Conservation (phyloP, 2,113 vertebrate species). For the Leiothrix lutea region DNA sequence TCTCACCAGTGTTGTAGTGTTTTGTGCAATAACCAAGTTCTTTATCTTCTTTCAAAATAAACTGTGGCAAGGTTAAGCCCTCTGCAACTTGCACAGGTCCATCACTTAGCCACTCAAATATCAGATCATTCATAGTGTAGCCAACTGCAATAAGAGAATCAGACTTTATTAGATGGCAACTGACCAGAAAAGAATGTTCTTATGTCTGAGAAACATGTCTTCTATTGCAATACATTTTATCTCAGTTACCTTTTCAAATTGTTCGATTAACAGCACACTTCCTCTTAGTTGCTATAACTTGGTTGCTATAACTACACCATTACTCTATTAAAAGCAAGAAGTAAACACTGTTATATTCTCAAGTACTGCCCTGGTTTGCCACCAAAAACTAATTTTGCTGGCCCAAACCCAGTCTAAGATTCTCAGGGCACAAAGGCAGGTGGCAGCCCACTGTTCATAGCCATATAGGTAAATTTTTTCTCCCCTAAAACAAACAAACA, state of each 20-base stretch:
- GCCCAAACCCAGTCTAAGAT: background rate
- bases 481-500: background rate
- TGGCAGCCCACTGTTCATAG: background rate
- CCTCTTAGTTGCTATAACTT: background rate
- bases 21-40: constrained; percentile 98
- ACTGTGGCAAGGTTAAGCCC: constrained; percentile 94
- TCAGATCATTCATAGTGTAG: constrained; percentile 98
- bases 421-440: background rate
- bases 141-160: constrained; percentile 82
- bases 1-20: constrained; percentile 95
- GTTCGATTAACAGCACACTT: background rate
- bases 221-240: background rate
- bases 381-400: background rate
- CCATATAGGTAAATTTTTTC: background rate
- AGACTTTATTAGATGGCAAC: constrained; percentile 10
- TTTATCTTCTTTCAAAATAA: constrained; percentile 95
- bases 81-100: constrained; percentile 95
- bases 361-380: background rate
- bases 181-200: background rate
- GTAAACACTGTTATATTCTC: background rate
- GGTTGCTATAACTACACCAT: background rate
- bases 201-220: background rate
- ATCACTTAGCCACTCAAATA: constrained; percentile 95
- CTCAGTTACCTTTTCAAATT: background rate
- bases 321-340: background rate